Base-by-base conservation (phyloP, 2,113 vertebrate species). In the Scomber japonicus region DNA sequence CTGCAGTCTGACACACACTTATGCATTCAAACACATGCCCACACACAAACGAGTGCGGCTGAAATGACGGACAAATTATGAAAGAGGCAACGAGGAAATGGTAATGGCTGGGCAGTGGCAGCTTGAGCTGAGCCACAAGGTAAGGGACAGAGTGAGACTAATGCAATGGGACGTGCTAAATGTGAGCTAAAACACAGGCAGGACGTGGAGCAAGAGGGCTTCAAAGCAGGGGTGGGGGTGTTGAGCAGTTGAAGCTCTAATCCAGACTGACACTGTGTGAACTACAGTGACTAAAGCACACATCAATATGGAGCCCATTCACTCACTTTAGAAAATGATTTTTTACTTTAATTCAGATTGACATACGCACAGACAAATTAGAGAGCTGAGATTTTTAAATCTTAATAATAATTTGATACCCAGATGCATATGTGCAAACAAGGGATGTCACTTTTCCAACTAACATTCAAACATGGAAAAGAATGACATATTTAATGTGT, bases 111-210 rank as follows among this genome's bases (percentile, higher is more conserved):
- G 80, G 80, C 72, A 69, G 75, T 78, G 50, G 76, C 61, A 53
- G 70, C 73, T 72, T 8, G 78, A 86, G 81, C 84, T 51, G 66
- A 85, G 86, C 83, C 89, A 82, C 86, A 89, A 90, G 91, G 91
- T 91, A 86, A 90, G 82, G 79, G 81, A 87, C 71, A 69, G 75
- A 88, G 88, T 92, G 93, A 93, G 87, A 83, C 89, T 92, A 91
- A 94, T 92, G 90, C 75, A 81, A 91, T 79, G 88, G 89, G 93
- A 92, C 90, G 70, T 85, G 90, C 85, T 93, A 94, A 94, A 92
- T 94, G 90, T 86, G 89, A 88, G 88, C 88, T 90, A 88, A 94
- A 91, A 86, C 86, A 80, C 83, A 53, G 49, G 86, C 91, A 87
- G 91, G 87, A 89, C 80, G 75, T 65, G 73, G 85, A 81, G 77